These are phyloP conservation scores for Marmota flaviventris DNA, from an alignment of 2,113 vertebrate genomes.

Conservation along the genomic window DNA sequence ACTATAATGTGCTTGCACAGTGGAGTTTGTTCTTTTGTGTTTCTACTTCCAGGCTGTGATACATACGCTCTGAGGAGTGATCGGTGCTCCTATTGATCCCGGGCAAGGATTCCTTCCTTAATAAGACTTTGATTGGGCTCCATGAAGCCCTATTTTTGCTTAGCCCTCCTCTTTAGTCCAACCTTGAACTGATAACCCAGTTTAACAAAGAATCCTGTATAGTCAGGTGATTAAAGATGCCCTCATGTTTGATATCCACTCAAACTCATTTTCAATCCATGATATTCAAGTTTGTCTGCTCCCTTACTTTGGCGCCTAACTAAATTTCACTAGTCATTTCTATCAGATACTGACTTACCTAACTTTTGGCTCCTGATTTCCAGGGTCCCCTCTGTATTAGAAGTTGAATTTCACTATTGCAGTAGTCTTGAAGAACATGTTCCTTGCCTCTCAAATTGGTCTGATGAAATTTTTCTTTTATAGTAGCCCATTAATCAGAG, in stretches of 20 bases:
- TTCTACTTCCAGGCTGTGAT: background rate
- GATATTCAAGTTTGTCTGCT: no score
- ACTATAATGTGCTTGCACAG: background rate
- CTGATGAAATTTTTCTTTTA: no score
- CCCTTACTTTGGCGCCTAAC: no score
- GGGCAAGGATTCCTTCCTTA: background rate
- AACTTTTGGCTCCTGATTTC: no score
- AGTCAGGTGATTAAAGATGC: background rate
- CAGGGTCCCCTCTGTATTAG: no score
- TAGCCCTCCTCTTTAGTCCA: background rate
- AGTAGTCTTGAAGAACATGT: no score
- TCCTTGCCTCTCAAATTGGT: no score
- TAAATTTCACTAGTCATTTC: no score
- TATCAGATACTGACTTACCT: no score
- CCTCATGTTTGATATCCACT: background rate
- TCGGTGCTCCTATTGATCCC: background rate
- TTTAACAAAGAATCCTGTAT: background rate
- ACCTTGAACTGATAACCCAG: background rate
- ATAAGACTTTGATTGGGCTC: background rate
- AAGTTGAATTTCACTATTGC: no score
- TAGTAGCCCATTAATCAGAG: no score
- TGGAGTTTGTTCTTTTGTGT: background rate
- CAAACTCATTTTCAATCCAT: background rate
- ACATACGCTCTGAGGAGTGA: background rate
- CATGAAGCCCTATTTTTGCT: background rate